phyloP scores from a whole-genome alignment of 1,140 invertebrate genomes.

The Diachasma alloeum region DNA sequence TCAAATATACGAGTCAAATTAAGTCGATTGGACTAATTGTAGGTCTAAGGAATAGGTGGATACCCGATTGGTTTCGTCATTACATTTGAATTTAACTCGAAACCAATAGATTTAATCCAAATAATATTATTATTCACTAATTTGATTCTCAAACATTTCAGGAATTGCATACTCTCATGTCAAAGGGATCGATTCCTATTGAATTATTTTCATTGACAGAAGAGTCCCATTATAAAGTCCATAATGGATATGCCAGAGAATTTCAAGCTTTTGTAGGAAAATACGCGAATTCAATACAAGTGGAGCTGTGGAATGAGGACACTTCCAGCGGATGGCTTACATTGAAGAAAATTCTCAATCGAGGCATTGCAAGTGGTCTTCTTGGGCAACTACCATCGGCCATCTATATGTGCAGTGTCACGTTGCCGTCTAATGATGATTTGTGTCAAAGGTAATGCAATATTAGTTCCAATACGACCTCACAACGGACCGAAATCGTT shows the following conservation, averaged over 20 bases:
- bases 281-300: constrained; percentile 12
- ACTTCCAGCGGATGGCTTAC: constrained; percentile 33
- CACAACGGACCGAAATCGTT: too few relatives aligned
- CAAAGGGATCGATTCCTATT: constrained; percentile 36
- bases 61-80: too few relatives aligned
- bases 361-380: constrained; percentile 29
- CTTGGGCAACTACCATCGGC: constrained; percentile 37
- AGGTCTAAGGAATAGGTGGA: too few relatives aligned
- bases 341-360: constrained; percentile 29
- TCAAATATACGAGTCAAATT: too few relatives aligned
- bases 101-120: too few relatives aligned
- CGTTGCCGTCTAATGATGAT: constrained; percentile 26
- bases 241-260: constrained; percentile 32
- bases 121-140: background rate
- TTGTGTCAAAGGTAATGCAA: constrained; percentile 40
- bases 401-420: constrained; percentile 36
- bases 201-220: constrained; percentile 24
- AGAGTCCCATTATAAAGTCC: constrained; percentile 28
- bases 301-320: constrained; percentile 7
- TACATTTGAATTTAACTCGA: too few relatives aligned
- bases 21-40: too few relatives aligned
- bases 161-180: constrained; percentile 31
- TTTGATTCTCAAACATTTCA: constrained; percentile 15
- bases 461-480: background rate
- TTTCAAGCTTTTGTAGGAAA: constrained; percentile 31